Base-by-base conservation (phyloP, 2,888 invertebrate species). In the Parnassius glacialis region DNA sequence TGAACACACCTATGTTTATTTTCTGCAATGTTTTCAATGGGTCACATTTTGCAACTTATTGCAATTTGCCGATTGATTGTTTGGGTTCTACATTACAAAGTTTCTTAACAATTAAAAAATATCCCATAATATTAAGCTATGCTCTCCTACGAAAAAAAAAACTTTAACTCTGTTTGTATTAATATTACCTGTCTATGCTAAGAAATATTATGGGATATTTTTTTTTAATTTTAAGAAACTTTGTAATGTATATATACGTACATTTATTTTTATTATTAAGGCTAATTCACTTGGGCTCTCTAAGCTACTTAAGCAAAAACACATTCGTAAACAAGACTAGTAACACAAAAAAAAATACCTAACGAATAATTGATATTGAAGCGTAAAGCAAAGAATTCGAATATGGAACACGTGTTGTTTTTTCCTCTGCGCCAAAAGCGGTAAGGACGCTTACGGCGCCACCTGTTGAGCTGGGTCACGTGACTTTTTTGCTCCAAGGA, bases 401-500 rank as follows among this genome's bases (percentile, higher is more conserved):
- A 77, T 74, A 69, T 67, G 70, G 74, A 74, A 74, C 71, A 65
- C 71, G 65, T 63, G 54, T 58, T 50, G 68, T 70, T 73, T 77
- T 82, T 84, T 86, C 85, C 85, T 84, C 86, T 84, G 84, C 62
- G 80, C 78, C 76, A 34, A 44, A 58, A 75, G 65, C 78, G 78
- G 81, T 87, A 90, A 89, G 89, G 90, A 90, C 89, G 84, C 76
- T 84, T 77, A 85, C 86, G 88, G 85, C 79, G 87, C 85, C 90
- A 91, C 90, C 90, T 91, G 90, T 91, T 91, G 90, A 83, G 75
- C 76, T 76, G 75, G 84, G 87, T 88, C 90, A 90, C 90, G 90
- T 90, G 89, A 90, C 90, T 90, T 91, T 91, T 91, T 91, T 90
- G 88, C 88, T 87, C 80, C 87, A 91, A 90, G 90, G 90, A 90